phyloP scores from a whole-genome alignment of 2,113 vertebrate species.

The Trichechus manatus region DNA sequence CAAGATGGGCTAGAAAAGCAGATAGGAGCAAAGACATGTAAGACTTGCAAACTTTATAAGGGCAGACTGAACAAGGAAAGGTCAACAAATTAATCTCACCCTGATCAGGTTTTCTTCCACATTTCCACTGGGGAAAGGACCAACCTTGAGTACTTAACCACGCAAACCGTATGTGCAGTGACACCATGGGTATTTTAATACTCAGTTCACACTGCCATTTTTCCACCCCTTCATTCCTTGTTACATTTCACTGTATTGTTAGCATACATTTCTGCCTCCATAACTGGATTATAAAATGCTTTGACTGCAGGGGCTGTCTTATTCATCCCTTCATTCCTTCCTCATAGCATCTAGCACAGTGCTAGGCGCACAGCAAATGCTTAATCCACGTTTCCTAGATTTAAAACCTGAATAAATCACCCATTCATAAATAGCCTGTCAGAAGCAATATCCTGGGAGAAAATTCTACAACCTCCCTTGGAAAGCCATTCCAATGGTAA shows the following conservation, averaged over 20 bases:
- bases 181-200: not conserved
- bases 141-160: not conserved
- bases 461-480: not conserved
- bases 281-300: not conserved
- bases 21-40: not conserved
- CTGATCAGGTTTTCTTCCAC: slow-evolving; percentile 40
- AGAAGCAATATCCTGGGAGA: slow-evolving; percentile 24
- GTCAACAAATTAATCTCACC: not conserved
- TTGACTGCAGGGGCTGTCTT: not conserved
- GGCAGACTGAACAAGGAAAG: not conserved
- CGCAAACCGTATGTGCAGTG: not conserved
- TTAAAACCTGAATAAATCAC: slow-evolving; percentile 15
- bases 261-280: not conserved
- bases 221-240: not conserved
- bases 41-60: not conserved
- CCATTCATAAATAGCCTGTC: not conserved
- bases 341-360: not conserved
- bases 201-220: not conserved
- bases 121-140: not conserved
- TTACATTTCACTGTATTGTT: not conserved
- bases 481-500: slow-evolving; percentile 25
- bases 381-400: slow-evolving; percentile 5
- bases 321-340: slow-evolving; percentile 3
- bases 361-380: not conserved
- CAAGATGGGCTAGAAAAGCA: not conserved